A percentile compares a stretch with the other conserved stretches of the same genome.
Conservation (phyloP, 2,888 invertebrate genomes). For the Oxystoma pomonae region DNA sequence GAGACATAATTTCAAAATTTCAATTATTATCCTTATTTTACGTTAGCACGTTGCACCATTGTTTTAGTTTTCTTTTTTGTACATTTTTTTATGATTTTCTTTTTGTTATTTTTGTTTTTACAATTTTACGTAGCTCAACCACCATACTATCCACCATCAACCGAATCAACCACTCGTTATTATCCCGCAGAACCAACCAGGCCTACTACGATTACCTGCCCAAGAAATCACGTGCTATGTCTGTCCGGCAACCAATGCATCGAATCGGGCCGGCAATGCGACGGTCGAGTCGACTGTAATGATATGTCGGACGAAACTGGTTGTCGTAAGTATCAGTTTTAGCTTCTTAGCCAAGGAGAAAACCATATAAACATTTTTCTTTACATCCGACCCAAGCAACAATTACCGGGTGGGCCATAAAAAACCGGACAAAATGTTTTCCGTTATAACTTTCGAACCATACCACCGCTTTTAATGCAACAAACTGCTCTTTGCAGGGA, state of each 20-base stretch:
- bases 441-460: too few relatives aligned
- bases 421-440: too few relatives aligned
- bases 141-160: background rate
- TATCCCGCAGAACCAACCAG: constrained; percentile 30
- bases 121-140: constrained; percentile 55
- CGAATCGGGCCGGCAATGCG: constrained; percentile 57
- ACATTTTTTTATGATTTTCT: constrained; percentile 23
- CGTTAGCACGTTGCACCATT: constrained; percentile 12
- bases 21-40: constrained; percentile 5
- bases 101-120: constrained; percentile 28
- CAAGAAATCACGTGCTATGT: constrained; percentile 47
- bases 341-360: too few relatives aligned
- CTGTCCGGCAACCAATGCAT: constrained; percentile 53
- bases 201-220: constrained; percentile 21
- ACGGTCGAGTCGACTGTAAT: constrained; percentile 74
- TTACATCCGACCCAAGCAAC: too few relatives aligned
- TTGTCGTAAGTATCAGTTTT: constrained; percentile 58
- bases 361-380: too few relatives aligned
- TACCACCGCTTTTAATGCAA: too few relatives aligned
- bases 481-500: too few relatives aligned
- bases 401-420: too few relatives aligned
- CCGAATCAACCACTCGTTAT: constrained; percentile 40
- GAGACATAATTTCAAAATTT: too few relatives aligned
- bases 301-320: constrained; percentile 83
- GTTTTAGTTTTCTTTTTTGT: constrained; percentile 8